phyloP scores from a whole-genome alignment of 2,797 vertebrate genomes.

The Myotis myotis region DNA sequence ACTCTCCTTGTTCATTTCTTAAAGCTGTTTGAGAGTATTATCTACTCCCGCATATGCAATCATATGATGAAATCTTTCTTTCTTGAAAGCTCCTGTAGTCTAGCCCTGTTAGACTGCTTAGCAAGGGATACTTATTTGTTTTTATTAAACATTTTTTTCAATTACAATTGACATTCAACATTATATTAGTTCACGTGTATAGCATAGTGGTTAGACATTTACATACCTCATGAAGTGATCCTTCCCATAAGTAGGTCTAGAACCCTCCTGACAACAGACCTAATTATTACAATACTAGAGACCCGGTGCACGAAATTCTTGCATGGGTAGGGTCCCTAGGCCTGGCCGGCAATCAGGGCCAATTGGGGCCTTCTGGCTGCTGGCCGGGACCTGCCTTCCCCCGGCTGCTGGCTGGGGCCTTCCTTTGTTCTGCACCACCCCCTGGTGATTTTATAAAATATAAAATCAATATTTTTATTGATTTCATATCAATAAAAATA shows the following conservation, averaged over 20 bases:
- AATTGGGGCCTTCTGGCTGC: too few species aligned
- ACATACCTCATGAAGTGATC: not conserved
- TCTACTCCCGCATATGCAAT: not conserved
- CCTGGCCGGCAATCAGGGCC: too few species aligned
- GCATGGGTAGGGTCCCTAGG: too few species aligned
- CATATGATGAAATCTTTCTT: not conserved
- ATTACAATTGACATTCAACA: not conserved
- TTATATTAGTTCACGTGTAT: not conserved
- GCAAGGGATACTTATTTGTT: not conserved
- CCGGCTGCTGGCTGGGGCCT: too few species aligned
- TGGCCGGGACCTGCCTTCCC: too few species aligned
- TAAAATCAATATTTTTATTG: too few species aligned
- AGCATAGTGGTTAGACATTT: not conserved
- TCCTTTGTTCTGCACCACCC: too few species aligned
- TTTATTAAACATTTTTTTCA: not conserved
- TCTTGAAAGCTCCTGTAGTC: not conserved
- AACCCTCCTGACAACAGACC: not conserved
- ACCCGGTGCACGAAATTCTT: too few species aligned
- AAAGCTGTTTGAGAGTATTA: not conserved
- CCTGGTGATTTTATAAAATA: too few species aligned
- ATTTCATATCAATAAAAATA: too few species aligned
- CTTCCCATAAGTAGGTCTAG: not conserved
- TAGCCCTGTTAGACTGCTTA: not conserved
- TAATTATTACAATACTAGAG: not conserved
- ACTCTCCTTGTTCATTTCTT: not conserved